Base-by-base conservation (phyloP, 2,888 invertebrate genomes). In the Polia nebulosa region DNA sequence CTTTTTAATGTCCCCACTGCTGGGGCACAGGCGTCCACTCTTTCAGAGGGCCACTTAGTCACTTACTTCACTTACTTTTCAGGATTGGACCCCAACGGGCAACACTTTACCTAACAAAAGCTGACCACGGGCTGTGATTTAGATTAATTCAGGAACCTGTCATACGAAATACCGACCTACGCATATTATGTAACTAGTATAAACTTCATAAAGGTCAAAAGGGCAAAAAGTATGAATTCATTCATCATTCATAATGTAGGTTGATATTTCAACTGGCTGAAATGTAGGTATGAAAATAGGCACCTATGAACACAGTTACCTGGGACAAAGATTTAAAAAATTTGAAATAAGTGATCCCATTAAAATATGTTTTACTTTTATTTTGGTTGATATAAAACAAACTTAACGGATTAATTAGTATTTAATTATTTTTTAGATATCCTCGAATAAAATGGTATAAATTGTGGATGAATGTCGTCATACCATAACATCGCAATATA, bases 141-240 rank as follows among this genome's bases (percentile, higher is more conserved):
- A 22, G 29, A 56, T 29, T 39, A 53, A 27, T 41, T 15, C 25
- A 39, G 49, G 22, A 66, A 34, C 7, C 49, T 20, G 15, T 34
- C 25, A 25, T 6, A 17, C 29, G 9, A 39, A 39, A 34, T 27
- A 51, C n/a, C 2, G 27, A 45, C 20, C 20, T 34, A 34, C 5
- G 11, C 27, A 51, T 13, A 29, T 17, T 17, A 13, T 41, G 15
- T 56, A 29, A 36, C 20, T 22, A 41, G 15, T 72, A 9, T 65
- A 66, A 56, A 74, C 34, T 74, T 65, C 29, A 17, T 36, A 20
- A 36, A 56, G 22, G 74, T 36, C 34, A 36, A 44, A 56, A 56
- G 66, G 29, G 25, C 17, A 32, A 8, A 39, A 44, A 36, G 2
- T 25, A 49, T n/a, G 4, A 47, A n/a, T 22, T 17, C 13, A 25